A percentile compares a stretch with the other conserved stretches of the same genome.
Evolutionary conservation across 2,888 invertebrate species (phyloP).

Genomic region (Melanchra persicariae): DNA sequence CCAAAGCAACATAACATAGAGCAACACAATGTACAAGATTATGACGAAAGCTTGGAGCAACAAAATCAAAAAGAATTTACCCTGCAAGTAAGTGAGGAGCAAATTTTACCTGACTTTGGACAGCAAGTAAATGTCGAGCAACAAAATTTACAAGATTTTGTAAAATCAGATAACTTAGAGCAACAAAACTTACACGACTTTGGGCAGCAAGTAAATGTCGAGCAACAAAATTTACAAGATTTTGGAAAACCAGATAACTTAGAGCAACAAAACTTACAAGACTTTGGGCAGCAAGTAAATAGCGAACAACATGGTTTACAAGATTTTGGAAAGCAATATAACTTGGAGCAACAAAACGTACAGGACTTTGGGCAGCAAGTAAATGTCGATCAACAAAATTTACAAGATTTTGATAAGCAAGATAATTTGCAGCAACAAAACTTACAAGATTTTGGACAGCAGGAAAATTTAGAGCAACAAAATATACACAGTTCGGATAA

Average conservation of each 20-base stretch:
- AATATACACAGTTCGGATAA: slow-evolving; percentile 1
- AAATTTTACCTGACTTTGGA: slow-evolving; percentile 48
- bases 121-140: slow-evolving; percentile 8
- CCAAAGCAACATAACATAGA: slow-evolving; percentile 30
- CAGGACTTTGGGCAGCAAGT: slow-evolving; percentile 43
- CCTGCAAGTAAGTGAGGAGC: slow-evolving; percentile 40
- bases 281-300: slow-evolving; percentile 8
- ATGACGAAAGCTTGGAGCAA: slow-evolving; percentile 13
- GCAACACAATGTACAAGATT: slow-evolving; percentile 30
- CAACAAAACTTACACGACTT: slow-evolving; percentile 32
- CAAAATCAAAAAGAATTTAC: slow-evolving; percentile 31
- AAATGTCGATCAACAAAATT: not conserved
- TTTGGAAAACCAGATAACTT: slow-evolving; percentile 47
- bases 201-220: slow-evolving; percentile 33
- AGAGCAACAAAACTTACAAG: slow-evolving; percentile 29
- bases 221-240: slow-evolving; percentile 14
- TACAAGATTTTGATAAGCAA: slow-evolving; percentile 19
- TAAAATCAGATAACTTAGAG: slow-evolving; percentile 13
- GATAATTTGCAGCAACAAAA: slow-evolving; percentile 21
- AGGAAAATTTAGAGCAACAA: slow-evolving; percentile 25
- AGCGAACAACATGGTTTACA: not conserved
- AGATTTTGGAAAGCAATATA: not conserved
- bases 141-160: slow-evolving; percentile 32
- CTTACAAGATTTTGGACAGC: slow-evolving; percentile 13
- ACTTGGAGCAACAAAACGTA: slow-evolving; percentile 12